Base-by-base conservation (phyloP, 2,797 vertebrate genomes). In the Acrocephalus scirpaceus region DNA sequence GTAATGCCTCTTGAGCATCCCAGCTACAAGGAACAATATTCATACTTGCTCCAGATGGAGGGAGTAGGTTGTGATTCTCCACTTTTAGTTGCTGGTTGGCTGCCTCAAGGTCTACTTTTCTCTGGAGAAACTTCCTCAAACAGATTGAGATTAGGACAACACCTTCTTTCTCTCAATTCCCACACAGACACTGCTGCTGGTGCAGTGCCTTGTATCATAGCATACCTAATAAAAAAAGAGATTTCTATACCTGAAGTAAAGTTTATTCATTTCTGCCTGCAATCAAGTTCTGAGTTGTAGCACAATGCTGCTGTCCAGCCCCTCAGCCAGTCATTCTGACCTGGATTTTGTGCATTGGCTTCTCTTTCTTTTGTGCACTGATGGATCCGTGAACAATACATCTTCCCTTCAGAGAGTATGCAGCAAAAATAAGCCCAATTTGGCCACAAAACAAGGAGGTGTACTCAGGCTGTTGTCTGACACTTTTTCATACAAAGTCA, bases 191-290 rank as follows among this genome's bases (percentile, higher is more conserved):
- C 9, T 74, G 51, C 72, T 83, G 44, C 42, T 76, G 66, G 51
- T 85, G 62, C 67, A 78, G 36, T 95, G 94, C 47, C 70, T 93
- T 88, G 2, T 75, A 56, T 90, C 57, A 94, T 21, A 89, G 54
- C 58, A 77, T 76, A 93, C 44, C 65, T 91, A 76, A 94, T 75
- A 54, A 91, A 92, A 92, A 57, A 50, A 36, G 4, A 23, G n/a
- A 83, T 94, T 94, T 76, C 71, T 62, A 27, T 73, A 40, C 23
- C 81, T 80, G 61, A 8, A 79, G 44, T 69, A 74, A 83, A 91
- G 5, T 25, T 62, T 6, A 1, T 86, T 92, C 42, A 36, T 90
- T 81, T 71, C 62, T 92, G 36, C 50, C 62, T 86, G 54, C 29
- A 87, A 87, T 29, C 23, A 65, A 26, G 36, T 82, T 95, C 75